phyloP scores from a whole-genome alignment of 2,797 vertebrate genomes.

The Lepidocolaptes lacrymiger region DNA sequence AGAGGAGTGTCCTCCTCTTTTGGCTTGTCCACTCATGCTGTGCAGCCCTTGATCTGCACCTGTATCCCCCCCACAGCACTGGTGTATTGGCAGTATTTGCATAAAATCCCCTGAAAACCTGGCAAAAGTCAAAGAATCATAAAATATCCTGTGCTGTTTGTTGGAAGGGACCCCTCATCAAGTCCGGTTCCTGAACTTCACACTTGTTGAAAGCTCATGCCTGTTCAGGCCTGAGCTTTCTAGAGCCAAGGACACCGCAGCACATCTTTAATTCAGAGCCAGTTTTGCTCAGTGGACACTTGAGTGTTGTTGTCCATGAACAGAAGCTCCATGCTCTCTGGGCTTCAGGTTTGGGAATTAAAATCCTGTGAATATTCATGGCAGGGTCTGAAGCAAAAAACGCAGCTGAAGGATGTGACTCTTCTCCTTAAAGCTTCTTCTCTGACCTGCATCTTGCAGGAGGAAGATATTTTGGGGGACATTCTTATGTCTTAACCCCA shows the following conservation, averaged over 20 bases:
- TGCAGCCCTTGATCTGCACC: background rate
- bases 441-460: background rate
- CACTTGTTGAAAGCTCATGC: background rate
- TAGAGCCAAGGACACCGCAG: background rate
- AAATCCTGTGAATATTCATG: background rate
- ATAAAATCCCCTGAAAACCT: background rate
- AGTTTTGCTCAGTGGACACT: background rate
- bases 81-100: background rate
- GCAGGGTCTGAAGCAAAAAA: background rate
- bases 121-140: background rate
- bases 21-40: accelerated
- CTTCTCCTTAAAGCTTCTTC: background rate
- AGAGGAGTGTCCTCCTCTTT: background rate
- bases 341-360: background rate
- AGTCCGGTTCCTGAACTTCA: background rate
- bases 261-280: background rate
- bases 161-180: background rate
- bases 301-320: background rate
- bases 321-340: accelerated
- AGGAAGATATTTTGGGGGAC: accelerated
- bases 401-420: background rate
- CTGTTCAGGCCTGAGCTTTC: background rate
- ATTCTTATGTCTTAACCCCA: accelerated
- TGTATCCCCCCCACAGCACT: background rate
- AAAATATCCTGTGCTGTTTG: background rate